Evolutionary conservation across 2,888 invertebrate genomes (phyloP), one percentile per base, ranked within the genome.

Genomic region (Sphaerophoria rueppellii): DNA sequence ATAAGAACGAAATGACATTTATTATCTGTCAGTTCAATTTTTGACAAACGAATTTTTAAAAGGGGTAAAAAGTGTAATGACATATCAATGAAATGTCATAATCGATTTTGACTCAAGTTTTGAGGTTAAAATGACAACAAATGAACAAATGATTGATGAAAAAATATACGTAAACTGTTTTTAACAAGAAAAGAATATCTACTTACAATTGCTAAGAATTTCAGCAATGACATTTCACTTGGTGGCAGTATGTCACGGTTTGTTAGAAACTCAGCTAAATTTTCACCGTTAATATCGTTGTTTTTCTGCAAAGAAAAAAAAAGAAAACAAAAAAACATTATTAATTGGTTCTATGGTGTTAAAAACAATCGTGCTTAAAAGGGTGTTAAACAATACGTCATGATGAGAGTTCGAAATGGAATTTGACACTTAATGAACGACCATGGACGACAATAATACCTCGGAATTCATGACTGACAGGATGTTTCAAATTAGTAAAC

Each of bases 191-290:
- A 43, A 43, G 0, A 43, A 43, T 43, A 43, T 4, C 9, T 92
- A 95, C 95, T 95, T 94, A 96, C 96, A 93, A 96, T 95, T 89
- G 96, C 96, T 91, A 96, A 92, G 91, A 95, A 95, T 92, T 96
- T 96, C 88, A 96, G 93, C 88, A 92, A 88, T 82, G 92, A 92
- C 91, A 91, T 92, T 78, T 88, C 90, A 88, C 89, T 91, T 67
- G 89, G 88, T 73, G 88, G 88, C 81, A 89, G 86, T 82, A 89
- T 88, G 86, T 89, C 89, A 70, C 89, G 88, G 87, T 89, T 88
- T 71, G 87, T 88, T 87, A 91, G 88, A 87, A 89, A 91, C 87
- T 91, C 89, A 72, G 89, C 89, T 87, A 91, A 87, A 87, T 89
- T 90, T 83, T 89, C 89, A 87, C 89, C 90, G 87, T 89, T 90